A percentile compares a stretch with the other conserved stretches of the same genome.
phyloP scores from a whole-genome alignment of 2,888 invertebrate species.

The Halictus ligatus region DNA sequence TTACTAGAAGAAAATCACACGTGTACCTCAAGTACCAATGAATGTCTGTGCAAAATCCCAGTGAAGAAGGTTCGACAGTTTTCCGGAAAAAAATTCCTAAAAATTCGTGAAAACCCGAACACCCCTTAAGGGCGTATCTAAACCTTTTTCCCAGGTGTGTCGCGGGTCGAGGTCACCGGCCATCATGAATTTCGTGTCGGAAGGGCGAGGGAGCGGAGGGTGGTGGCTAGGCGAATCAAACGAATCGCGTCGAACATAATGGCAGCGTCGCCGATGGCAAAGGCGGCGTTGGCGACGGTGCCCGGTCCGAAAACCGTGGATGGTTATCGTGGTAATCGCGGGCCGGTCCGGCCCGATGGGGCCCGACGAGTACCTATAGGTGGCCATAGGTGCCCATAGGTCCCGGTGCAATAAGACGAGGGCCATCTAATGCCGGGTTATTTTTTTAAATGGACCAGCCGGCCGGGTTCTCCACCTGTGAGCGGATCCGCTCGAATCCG shows the following conservation, averaged over 20 bases:
- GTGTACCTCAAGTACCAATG: too few species aligned
- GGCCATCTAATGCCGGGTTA: slow-evolving; percentile 64
- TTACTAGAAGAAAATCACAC: too few species aligned
- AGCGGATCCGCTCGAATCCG: neutral
- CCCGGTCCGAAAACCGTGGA: slow-evolving; percentile 72
- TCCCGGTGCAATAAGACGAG: slow-evolving; percentile 74
- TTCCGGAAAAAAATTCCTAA: neutral
- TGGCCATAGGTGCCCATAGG: slow-evolving; percentile 4
- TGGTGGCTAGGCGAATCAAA: slow-evolving; percentile 64
- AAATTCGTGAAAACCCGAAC: neutral
- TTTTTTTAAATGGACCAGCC: slow-evolving; percentile 62
- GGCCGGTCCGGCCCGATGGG: slow-evolving; percentile 24
- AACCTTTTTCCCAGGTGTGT: neutral
- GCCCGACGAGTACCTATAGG: slow-evolving; percentile 25
- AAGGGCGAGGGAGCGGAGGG: slow-evolving; percentile 14
- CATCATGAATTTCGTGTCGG: slow-evolving; percentile 34
- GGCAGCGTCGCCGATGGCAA: slow-evolving; percentile 53
- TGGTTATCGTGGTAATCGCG: slow-evolving; percentile 80
- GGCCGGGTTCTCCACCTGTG: slow-evolving; percentile 24
- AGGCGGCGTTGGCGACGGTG: slow-evolving; percentile 51
- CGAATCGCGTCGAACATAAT: slow-evolving; percentile 72
- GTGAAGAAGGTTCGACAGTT: too few species aligned
- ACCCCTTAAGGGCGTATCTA: neutral
- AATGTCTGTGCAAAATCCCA: too few species aligned
- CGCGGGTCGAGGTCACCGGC: slow-evolving; percentile 11